Percentiles rank a stretch among this genome's conserved stretches.
Conservation (phyloP, 2,113 vertebrate species). For the Pyrgilauda ruficollis region DNA sequence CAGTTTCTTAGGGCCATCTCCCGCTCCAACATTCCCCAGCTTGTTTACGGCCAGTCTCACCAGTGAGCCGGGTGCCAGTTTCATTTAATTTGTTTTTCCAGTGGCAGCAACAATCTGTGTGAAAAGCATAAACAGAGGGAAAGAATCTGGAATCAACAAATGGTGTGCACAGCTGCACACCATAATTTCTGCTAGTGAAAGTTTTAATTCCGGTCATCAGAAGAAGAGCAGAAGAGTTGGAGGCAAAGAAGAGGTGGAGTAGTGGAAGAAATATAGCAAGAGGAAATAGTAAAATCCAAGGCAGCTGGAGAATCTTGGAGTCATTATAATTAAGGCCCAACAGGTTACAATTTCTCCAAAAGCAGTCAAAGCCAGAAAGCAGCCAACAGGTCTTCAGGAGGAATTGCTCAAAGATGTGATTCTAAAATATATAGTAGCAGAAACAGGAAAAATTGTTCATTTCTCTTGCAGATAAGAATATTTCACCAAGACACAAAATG, state of each 20-base stretch:
- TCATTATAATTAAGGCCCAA: conserved; percentile 48
- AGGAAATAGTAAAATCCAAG: conserved; percentile 61
- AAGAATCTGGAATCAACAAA: conserved; percentile 52
- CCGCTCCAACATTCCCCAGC: conserved; percentile 31
- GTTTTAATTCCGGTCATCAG: conserved; percentile 60
- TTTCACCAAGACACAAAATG: neutral
- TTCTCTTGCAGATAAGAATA: neutral
- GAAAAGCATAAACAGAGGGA: conserved; percentile 56
- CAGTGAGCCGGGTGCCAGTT: conserved; percentile 31
- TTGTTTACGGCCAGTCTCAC: conserved; percentile 49
- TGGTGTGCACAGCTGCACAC: conserved; percentile 65
- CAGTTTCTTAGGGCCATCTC: conserved; percentile 24
- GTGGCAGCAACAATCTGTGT: conserved; percentile 62
- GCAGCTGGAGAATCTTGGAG: conserved; percentile 62
- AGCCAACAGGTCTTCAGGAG: conserved; percentile 6
- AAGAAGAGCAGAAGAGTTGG: conserved; percentile 50
- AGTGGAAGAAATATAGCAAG: conserved; percentile 58
- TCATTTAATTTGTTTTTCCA: conserved; percentile 67
- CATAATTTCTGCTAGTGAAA: conserved; percentile 57
- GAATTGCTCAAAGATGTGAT: neutral
- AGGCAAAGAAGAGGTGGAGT: conserved; percentile 47
- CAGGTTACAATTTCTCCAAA: conserved; percentile 41
- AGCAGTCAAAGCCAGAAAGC: neutral
- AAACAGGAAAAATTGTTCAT: neutral
- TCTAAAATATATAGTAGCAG: neutral